These are phyloP conservation scores for Biston betularia DNA, from an alignment of 2,888 invertebrate genomes.

Conservation along the genomic window DNA sequence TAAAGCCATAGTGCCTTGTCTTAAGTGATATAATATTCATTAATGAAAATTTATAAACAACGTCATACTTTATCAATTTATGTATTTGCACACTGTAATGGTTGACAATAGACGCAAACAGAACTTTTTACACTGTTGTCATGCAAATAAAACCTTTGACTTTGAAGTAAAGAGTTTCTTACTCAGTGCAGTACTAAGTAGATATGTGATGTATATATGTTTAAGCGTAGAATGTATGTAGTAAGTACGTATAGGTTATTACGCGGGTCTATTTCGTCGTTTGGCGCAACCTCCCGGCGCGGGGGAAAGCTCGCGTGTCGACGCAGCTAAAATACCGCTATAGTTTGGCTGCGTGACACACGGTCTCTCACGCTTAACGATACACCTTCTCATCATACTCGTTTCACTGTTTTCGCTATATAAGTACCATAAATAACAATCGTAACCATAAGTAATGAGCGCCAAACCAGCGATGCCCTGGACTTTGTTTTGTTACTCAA, in stretches of 20 bases:
- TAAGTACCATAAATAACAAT: no score
- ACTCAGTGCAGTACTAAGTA: background rate
- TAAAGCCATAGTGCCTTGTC: no score
- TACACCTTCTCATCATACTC: background rate
- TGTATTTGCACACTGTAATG: no score
- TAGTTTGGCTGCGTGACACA: constrained; percentile 55
- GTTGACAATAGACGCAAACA: no score
- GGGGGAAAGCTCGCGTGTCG: constrained; percentile 64
- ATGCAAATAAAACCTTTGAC: no score
- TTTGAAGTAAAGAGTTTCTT: background rate
- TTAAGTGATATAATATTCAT: no score
- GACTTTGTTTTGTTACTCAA: no score
- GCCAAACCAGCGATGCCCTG: no score
- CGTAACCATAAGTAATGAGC: no score
- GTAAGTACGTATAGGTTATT: constrained; percentile 55
- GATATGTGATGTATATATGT: background rate
- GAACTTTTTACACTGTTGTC: no score
- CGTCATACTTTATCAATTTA: no score
- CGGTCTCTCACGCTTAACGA: constrained; percentile 16
- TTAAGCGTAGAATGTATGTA: constrained; percentile 25
- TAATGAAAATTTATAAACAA: no score
- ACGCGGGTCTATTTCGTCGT: constrained; percentile 62
- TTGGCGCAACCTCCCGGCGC: constrained; percentile 62
- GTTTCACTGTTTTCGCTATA: background rate
- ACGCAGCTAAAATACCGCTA: constrained; percentile 72